phyloP scores from a whole-genome alignment of 2,888 invertebrate species.

The Lasioglossum vierecki region DNA sequence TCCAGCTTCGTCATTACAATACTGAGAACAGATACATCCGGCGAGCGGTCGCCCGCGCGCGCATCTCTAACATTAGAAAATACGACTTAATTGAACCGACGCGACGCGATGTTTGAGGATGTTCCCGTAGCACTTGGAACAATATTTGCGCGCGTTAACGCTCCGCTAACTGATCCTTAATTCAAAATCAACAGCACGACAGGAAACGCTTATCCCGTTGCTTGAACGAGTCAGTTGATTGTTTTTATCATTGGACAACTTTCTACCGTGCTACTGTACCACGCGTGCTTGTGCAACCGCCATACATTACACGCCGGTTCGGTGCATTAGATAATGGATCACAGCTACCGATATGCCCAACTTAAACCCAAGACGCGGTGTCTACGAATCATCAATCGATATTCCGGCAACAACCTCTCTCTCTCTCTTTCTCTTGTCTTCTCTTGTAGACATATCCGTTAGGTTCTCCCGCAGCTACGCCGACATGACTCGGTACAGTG shows the following conservation, averaged over 20 bases:
- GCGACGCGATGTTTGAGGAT: constrained; percentile 39
- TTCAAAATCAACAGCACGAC: constrained; percentile 51
- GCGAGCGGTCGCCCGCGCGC: background rate
- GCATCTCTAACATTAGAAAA: constrained; percentile 48
- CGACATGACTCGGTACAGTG: constrained; percentile 58
- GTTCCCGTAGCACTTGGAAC: constrained; percentile 21
- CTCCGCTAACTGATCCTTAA: constrained; percentile 42
- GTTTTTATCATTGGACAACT: constrained; percentile 14
- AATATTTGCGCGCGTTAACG: constrained; percentile 58
- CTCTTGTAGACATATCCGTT: constrained; percentile 48
- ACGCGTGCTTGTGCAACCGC: constrained; percentile 41
- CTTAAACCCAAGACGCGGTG: constrained; percentile 24
- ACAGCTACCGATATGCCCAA: constrained; percentile 6
- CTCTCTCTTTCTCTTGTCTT: background rate
- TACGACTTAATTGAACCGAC: constrained; percentile 63
- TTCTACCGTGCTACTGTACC: constrained; percentile 20
- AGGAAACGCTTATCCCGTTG: constrained; percentile 14
- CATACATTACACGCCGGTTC: background rate
- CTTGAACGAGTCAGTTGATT: constrained; percentile 21
- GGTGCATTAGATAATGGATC: constrained; percentile 7
- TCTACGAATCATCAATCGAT: constrained; percentile 58
- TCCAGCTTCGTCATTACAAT: constrained; percentile 61
- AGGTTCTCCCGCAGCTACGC: constrained; percentile 54
- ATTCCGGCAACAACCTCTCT: constrained; percentile 46
- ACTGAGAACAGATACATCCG: constrained; percentile 34